Conservation (phyloP, 2,113 vertebrate species). For the Sterna hirundo region DNA sequence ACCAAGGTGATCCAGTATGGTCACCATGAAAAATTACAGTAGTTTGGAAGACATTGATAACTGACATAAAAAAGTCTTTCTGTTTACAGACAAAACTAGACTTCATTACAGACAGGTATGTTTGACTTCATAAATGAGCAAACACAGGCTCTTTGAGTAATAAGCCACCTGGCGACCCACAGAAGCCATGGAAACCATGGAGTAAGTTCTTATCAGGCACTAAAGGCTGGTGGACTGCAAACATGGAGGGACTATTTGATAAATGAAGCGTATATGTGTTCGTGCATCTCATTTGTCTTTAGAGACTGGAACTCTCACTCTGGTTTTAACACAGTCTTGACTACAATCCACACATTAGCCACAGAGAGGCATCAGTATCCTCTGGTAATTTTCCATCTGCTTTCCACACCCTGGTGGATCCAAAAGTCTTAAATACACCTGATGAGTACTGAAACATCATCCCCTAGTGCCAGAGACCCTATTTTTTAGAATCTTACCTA, state of each 20-base stretch:
- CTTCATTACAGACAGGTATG: neutral
- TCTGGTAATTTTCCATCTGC: neutral
- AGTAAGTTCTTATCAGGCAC: neutral
- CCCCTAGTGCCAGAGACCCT: neutral
- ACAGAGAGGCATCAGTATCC: neutral
- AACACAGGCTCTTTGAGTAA: neutral
- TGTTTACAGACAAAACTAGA: neutral
- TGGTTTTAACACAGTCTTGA: neutral
- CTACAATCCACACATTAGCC: neutral
- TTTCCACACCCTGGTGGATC: neutral
- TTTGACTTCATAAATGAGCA: neutral
- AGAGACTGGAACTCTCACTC: neutral
- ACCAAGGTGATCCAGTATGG: neutral
- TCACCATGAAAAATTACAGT: neutral
- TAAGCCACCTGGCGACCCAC: neutral
- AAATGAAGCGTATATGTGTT: neutral
- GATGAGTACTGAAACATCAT: neutral
- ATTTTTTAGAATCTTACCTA: neutral
- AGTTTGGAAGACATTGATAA: neutral
- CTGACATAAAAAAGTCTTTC: neutral
- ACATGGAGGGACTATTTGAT: neutral
- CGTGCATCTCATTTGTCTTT: neutral
- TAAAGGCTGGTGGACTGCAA: neutral
- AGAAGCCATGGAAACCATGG: neutral
- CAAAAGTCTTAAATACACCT: neutral